These are phyloP conservation scores for Danaus plexippus DNA, from an alignment of 1,140 invertebrate genomes.

Conservation along the genomic window DNA sequence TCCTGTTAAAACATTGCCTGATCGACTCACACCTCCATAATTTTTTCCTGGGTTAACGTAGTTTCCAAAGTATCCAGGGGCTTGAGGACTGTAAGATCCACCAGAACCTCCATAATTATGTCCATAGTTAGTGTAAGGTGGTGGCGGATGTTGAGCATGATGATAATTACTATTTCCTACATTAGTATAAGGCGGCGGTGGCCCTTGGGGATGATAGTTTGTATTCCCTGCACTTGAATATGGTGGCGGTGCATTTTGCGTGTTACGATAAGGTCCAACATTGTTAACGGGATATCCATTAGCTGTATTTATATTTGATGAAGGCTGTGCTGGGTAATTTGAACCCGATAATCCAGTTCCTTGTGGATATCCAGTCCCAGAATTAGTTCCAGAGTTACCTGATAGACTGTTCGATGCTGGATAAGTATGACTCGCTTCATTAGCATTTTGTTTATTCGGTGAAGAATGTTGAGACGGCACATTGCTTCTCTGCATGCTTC, in stretches of 20 bases:
- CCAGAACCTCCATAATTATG: constrained; percentile 40
- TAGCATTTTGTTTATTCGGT: constrained; percentile 20
- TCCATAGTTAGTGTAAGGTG: constrained; percentile 39
- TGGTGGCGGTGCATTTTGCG: no score
- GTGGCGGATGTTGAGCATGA: constrained; percentile 48
- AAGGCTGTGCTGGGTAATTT: constrained; percentile 2
- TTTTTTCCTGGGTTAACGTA: constrained; percentile 43
- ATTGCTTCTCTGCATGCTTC: constrained; percentile 45
- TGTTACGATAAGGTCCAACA: constrained; percentile 2
- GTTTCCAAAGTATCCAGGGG: constrained; percentile 55
- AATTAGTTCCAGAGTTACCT: constrained; percentile 23
- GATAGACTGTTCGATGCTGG: constrained; percentile 44
- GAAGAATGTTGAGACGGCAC: constrained; percentile 29
- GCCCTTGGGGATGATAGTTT: constrained; percentile 26
- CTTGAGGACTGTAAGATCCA: constrained; percentile 34
- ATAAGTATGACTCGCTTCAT: constrained; percentile 42
- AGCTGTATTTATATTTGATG: constrained; percentile 15
- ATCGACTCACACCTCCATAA: constrained; percentile 47
- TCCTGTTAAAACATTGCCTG: constrained; percentile 47
- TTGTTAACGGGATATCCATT: constrained; percentile 26
- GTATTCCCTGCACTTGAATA: constrained; percentile 15
- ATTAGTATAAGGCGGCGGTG: constrained; percentile 41
- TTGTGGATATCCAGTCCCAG: constrained; percentile 15
- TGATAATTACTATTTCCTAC: constrained; percentile 38
- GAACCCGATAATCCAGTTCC: constrained; percentile 22